Evolutionary conservation across 1,140 invertebrate species (phyloP).

Genomic region (Megalonaias nervosa): DNA sequence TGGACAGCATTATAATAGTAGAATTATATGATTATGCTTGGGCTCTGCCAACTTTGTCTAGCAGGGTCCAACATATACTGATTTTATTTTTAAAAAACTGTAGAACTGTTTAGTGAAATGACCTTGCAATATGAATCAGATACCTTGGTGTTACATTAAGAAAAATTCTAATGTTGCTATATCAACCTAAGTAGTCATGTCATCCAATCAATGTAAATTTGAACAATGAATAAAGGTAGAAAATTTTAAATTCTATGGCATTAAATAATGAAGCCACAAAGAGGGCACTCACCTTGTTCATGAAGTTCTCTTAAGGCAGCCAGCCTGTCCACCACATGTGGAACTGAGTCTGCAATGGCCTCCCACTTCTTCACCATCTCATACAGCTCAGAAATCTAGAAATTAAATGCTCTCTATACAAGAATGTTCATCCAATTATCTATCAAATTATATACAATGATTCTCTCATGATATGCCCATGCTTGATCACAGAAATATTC

Average conservation of each 20-base stretch:
- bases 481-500: neutral
- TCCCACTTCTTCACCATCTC: conserved; percentile 89
- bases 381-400: conserved; percentile 86
- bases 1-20: too few relatives aligned
- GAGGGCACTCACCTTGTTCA: conserved; percentile 78
- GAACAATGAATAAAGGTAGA: too few relatives aligned
- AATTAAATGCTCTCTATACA: conserved; percentile 45
- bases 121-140: too few relatives aligned
- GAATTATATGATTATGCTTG: too few relatives aligned
- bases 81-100: too few relatives aligned
- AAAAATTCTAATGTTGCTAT: too few relatives aligned
- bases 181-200: too few relatives aligned
- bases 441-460: conserved; percentile 1
- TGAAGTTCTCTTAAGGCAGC: conserved; percentile 87
- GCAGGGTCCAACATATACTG: too few relatives aligned
- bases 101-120: too few relatives aligned
- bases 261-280: neutral
- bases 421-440: neutral
- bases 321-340: conserved; percentile 88
- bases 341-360: conserved; percentile 81
- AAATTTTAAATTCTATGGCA: neutral
- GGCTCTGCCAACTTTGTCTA: too few relatives aligned
- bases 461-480: neutral
- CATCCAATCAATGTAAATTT: too few relatives aligned
- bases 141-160: too few relatives aligned